Evolutionary conservation across 1,140 invertebrate genomes (phyloP).

Genomic region (Pseudomyrmex dendroicus): DNA sequence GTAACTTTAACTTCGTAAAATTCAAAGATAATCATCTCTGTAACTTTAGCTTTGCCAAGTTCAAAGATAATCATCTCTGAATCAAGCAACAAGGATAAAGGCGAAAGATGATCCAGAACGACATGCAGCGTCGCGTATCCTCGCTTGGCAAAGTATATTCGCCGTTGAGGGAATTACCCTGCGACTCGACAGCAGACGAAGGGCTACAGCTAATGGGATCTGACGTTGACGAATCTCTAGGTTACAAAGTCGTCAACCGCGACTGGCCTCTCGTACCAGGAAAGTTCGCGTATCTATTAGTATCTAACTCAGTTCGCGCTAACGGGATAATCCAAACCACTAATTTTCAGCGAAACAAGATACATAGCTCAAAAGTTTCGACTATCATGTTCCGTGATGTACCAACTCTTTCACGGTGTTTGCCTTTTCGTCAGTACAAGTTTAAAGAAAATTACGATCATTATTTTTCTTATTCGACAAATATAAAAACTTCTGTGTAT

Average conservation of each 20-base stretch:
- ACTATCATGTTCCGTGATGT: constrained; percentile 8
- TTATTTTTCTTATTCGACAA: no score
- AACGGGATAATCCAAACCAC: constrained; percentile 59
- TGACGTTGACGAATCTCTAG: constrained; percentile 80
- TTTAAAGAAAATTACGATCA: no score
- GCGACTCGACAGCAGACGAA: constrained; percentile 69
- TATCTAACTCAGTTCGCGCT: constrained; percentile 64
- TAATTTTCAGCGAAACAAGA: constrained; percentile 58
- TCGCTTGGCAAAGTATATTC: constrained; percentile 22
- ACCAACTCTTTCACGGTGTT: neutral
- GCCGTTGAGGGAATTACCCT: constrained; percentile 74
- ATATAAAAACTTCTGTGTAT: neutral
- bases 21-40: neutral
- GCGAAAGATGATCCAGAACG: constrained; percentile 33
- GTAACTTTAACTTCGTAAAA: neutral
- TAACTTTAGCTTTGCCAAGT: neutral
- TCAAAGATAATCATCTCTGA: constrained; percentile 5
- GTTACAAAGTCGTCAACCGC: constrained; percentile 78
- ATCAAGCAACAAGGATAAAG: constrained; percentile 24
- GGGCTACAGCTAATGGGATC: constrained; percentile 78
- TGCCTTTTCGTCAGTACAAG: neutral
- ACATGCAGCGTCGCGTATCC: neutral
- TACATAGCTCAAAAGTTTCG: constrained; percentile 23
- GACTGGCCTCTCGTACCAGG: constrained; percentile 48
- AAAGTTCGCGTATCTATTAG: constrained; percentile 39